Conservation (phyloP, 2,888 invertebrate species). For the Tubiluchus corallicola region DNA sequence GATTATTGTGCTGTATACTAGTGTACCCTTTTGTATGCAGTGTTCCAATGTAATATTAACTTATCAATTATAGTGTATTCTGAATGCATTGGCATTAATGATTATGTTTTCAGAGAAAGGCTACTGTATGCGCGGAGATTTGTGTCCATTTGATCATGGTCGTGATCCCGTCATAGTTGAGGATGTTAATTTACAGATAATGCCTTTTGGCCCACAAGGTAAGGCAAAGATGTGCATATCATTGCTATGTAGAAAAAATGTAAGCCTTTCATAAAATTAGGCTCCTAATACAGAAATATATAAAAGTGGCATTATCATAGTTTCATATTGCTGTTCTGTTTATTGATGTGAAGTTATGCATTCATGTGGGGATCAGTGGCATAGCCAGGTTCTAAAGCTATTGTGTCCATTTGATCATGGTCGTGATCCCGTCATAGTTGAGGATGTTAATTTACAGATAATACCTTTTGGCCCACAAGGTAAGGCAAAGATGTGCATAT, state of each 20-base stretch:
- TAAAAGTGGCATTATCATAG: too few relatives aligned
- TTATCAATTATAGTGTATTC: neutral
- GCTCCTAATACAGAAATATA: too few relatives aligned
- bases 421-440: slow-evolving; percentile 79
- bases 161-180: slow-evolving; percentile 86
- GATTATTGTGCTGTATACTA: neutral
- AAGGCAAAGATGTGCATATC: too few relatives aligned
- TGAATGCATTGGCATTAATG: neutral
- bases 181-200: slow-evolving; percentile 45
- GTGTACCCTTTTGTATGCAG: neutral
- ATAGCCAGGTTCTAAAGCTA: too few relatives aligned
- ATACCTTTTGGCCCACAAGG: too few relatives aligned
- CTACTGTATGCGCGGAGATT: slow-evolving; percentile 86
- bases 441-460: slow-evolving; percentile 50
- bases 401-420: slow-evolving; percentile 96
- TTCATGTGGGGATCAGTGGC: too few relatives aligned
- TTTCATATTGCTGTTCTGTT: too few relatives aligned
- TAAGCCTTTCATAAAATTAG: too few relatives aligned
- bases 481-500: too few relatives aligned
- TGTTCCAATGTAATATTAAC: neutral
- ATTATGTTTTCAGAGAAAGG: slow-evolving; percentile 66
- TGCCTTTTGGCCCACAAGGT: too few relatives aligned
- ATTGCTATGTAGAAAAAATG: too few relatives aligned
- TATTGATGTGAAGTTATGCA: too few relatives aligned
- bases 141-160: slow-evolving; percentile 93